Conservation (phyloP, 2,113 vertebrate genomes). For the Dolichallabes microphthalmus region DNA sequence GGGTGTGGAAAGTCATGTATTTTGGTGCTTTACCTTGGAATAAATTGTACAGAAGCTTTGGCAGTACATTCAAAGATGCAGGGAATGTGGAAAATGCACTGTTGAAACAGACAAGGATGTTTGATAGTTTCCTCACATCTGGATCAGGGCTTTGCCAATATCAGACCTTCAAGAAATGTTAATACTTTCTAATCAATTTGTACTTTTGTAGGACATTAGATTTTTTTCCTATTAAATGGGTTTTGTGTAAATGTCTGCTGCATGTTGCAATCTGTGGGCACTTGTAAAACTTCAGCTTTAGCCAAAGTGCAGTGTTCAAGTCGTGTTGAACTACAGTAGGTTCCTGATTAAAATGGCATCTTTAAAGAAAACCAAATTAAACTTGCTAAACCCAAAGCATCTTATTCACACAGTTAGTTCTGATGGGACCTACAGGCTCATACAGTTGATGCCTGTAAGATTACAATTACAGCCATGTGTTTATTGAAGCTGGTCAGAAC, state of each 20-base stretch:
- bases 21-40: conserved; percentile 3
- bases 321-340: background rate
- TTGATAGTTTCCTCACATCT: background rate
- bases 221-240: conserved; percentile 57
- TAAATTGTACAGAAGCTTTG: background rate
- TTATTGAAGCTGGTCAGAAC: background rate
- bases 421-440: background rate
- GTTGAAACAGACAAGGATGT: background rate
- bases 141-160: background rate
- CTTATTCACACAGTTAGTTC: background rate
- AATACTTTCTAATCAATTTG: conserved; percentile 19
- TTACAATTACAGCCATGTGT: background rate
- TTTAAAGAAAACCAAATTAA: background rate
- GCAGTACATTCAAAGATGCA: background rate
- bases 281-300: too few relatives aligned
- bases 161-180: background rate
- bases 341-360: background rate
- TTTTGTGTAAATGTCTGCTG: conserved; percentile 43
- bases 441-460: background rate
- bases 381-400: too few relatives aligned
- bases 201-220: conserved; percentile 49
- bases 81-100: conserved; percentile 18
- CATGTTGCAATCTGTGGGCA: background rate
- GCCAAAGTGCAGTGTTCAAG: too few relatives aligned
- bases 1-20: too few relatives aligned